Percentiles rank a stretch among this genome's conserved stretches.
Conservation (phyloP, 1,140 invertebrate species). For the Pseudomyrmex concolor region DNA sequence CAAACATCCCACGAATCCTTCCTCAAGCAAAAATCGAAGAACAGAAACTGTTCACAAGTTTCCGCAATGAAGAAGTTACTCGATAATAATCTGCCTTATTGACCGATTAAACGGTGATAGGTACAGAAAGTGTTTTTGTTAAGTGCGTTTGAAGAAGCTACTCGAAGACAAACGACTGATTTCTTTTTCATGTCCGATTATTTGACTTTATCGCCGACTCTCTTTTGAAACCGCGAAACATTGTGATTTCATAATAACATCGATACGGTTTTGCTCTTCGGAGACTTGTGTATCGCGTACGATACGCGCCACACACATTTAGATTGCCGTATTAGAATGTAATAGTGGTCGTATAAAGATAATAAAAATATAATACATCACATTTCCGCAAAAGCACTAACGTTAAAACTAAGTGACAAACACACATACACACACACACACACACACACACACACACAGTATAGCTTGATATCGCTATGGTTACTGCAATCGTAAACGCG, state of each 20-base stretch:
- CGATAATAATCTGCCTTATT: constrained; percentile 69
- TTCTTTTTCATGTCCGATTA: constrained; percentile 38
- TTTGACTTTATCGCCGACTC: constrained; percentile 28
- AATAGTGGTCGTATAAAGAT: neutral
- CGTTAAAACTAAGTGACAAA: neutral
- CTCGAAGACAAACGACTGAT: constrained; percentile 56
- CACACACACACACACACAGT: no score
- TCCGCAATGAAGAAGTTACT: constrained; percentile 7
- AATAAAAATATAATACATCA: neutral
- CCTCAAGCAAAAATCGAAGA: constrained; percentile 12
- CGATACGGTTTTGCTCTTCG: neutral
- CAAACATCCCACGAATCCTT: constrained; percentile 9
- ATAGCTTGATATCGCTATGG: neutral
- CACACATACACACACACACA: neutral
- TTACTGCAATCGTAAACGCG: neutral
- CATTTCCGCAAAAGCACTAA: neutral
- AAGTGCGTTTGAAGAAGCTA: constrained; percentile 52
- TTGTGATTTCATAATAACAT: constrained; percentile 33
- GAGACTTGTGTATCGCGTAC: neutral
- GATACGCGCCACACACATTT: neutral
- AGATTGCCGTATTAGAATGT: neutral
- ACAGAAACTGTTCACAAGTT: constrained; percentile 53
- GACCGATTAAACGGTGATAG: constrained; percentile 27
- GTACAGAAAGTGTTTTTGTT: constrained; percentile 38
- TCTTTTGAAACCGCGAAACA: neutral